Conservation (phyloP, 2,888 invertebrate species). For the Chalcis sispes region DNA sequence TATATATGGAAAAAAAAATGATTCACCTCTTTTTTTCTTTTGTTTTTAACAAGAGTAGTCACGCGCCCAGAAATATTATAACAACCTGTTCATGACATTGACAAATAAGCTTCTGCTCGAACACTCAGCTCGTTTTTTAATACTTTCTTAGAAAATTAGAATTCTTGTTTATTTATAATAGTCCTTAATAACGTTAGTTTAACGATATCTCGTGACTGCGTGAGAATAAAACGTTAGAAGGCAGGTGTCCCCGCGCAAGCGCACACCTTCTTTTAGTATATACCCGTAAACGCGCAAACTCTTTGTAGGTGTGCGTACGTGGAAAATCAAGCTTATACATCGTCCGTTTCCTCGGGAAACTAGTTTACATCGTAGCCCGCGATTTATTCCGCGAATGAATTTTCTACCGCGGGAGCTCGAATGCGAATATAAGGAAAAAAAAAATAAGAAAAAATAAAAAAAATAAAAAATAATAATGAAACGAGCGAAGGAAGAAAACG, state of each 20-base stretch:
- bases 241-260: neutral
- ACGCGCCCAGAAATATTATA: no score
- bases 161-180: neutral
- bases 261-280: no score
- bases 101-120: neutral
- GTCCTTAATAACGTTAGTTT: slow-evolving; percentile 1
- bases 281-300: no score
- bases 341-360: slow-evolving; percentile 10
- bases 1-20: no score
- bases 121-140: neutral
- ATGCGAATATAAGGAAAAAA: neutral
- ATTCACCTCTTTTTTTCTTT: no score
- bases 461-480: neutral
- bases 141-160: neutral
- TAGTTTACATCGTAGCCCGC: slow-evolving; percentile 16
- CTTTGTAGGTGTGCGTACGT: no score
- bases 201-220: neutral
- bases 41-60: no score
- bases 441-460: no score
- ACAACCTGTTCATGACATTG: neutral
- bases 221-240: slow-evolving; percentile 2
- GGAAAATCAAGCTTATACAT: neutral
- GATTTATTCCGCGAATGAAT: slow-evolving; percentile 31
- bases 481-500: neutral
- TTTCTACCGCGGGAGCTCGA: neutral